These are phyloP conservation scores for Acanthochromis polyacanthus DNA, from an alignment of 2,113 vertebrate species.

Conservation along the genomic window DNA sequence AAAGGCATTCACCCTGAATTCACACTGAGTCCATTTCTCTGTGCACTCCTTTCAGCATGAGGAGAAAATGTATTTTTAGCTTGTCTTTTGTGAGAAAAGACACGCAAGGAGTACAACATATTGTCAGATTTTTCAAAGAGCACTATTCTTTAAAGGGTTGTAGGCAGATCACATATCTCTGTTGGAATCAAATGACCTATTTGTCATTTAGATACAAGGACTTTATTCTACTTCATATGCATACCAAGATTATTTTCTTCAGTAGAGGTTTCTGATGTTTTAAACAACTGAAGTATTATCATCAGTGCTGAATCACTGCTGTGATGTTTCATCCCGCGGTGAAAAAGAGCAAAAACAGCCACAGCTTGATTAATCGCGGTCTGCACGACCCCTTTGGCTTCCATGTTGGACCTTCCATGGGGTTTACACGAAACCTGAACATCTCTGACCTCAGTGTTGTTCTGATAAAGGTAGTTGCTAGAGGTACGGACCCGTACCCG, in stretches of 20 bases:
- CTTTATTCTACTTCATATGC: neutral
- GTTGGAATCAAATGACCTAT: neutral
- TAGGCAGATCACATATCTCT: neutral
- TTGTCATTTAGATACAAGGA: neutral
- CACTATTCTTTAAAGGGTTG: neutral
- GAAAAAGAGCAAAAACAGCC: slow-evolving; percentile 8
- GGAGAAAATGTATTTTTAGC: slow-evolving; percentile 23
- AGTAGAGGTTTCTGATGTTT: neutral
- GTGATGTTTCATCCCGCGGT: slow-evolving; percentile 9
- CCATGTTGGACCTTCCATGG: slow-evolving; percentile 10
- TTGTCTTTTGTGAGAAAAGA: slow-evolving; percentile 24
- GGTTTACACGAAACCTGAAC: neutral
- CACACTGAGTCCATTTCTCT: slow-evolving; percentile 12
- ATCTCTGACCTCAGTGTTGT: slow-evolving; percentile 30
- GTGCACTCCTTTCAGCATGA: neutral
- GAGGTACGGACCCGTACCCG: too few relatives aligned
- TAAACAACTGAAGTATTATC: neutral
- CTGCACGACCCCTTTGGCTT: neutral
- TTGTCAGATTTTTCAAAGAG: slow-evolving; percentile 18
- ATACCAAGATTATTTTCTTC: neutral
- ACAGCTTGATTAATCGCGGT: neutral
- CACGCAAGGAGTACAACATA: neutral
- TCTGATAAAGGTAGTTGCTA: too few relatives aligned
- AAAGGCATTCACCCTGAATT: slow-evolving; percentile 24
- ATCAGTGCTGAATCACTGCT: neutral